Evolutionary conservation across 2,888 invertebrate genomes (phyloP).

Genomic region (Drosophila dives): DNA sequence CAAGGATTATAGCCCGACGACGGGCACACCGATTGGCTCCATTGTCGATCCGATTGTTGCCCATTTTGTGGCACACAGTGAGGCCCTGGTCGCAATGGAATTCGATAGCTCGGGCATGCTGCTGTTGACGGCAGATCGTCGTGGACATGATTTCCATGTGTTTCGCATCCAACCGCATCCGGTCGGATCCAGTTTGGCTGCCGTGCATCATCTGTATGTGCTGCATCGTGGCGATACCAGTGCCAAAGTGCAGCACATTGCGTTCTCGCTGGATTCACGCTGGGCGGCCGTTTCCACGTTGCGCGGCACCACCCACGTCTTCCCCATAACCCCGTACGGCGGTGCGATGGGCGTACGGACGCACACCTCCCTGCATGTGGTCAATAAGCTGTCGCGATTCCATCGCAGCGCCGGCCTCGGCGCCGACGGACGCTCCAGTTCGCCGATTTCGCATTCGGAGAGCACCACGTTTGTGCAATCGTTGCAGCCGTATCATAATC

Average conservation of each 20-base stretch:
- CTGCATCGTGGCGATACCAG: conserved; percentile 98
- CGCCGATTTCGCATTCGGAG: conserved; percentile 86
- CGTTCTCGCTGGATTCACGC: conserved; percentile 95
- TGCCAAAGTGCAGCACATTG: conserved; percentile 96
- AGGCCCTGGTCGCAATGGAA: conserved; percentile 94
- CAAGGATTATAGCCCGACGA: conserved; percentile 84
- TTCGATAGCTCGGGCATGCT: conserved; percentile 96
- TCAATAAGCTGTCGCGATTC: conserved; percentile 97
- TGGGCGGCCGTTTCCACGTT: conserved; percentile 99
- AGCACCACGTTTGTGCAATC: conserved; percentile 84
- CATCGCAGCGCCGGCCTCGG: conserved; percentile 97
- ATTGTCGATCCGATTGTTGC: conserved; percentile 90
- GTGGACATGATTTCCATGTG: conserved; percentile 98
- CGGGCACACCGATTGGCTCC: conserved; percentile 79
- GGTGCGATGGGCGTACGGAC: conserved; percentile 96
- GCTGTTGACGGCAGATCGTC: conserved; percentile 94
- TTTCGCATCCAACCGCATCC: conserved; percentile 98
- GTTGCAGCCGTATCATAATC: conserved; percentile 91
- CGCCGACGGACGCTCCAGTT: conserved; percentile 89
- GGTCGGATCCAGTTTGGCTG: conserved; percentile 92
- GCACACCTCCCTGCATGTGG: conserved; percentile 96
- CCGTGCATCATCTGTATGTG: conserved; percentile 97
- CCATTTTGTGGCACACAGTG: conserved; percentile 94
- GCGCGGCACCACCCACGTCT: conserved; percentile 98
- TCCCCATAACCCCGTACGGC: conserved; percentile 98